These are phyloP conservation scores for Protophormia terraenovae DNA, from an alignment of 2,888 invertebrate species.

Conservation along the genomic window DNA sequence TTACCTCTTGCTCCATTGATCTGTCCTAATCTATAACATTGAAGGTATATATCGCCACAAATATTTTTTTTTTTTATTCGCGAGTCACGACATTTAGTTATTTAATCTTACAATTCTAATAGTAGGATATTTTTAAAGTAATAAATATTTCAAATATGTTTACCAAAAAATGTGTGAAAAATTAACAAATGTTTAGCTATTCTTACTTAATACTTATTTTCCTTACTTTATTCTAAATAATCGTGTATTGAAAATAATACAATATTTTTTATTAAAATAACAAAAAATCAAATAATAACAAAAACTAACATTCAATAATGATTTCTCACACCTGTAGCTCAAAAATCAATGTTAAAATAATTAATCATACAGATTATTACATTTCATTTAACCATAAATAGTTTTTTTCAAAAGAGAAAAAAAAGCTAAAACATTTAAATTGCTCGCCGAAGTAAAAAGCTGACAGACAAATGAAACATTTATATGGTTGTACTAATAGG, in stretches of 20 bases:
- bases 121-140: too few relatives aligned
- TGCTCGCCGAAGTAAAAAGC: constrained; percentile 5
- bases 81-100: too few relatives aligned
- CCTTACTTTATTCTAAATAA: not conserved
- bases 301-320: constrained; percentile 35
- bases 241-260: constrained; percentile 6
- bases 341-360: constrained; percentile 64
- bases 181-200: not conserved
- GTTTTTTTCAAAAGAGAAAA: too few relatives aligned
- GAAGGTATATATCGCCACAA: too few relatives aligned
- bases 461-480: constrained; percentile 22
- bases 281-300: not conserved
- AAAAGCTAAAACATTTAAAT: constrained; percentile 28
- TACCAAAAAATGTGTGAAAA: constrained; percentile 8
- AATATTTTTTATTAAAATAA: not conserved
- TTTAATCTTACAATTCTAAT: too few relatives aligned
- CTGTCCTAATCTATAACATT: not conserved
- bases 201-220: not conserved
- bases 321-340: constrained; percentile 62
- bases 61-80: too few relatives aligned
- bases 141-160: not conserved
- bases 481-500: not conserved
- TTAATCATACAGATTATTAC: constrained; percentile 53
- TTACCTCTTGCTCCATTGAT: too few relatives aligned
- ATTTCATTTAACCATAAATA: constrained; percentile 23